These are phyloP conservation scores for Andrena camellia DNA, from an alignment of 2,888 invertebrate genomes.

Conservation along the genomic window DNA sequence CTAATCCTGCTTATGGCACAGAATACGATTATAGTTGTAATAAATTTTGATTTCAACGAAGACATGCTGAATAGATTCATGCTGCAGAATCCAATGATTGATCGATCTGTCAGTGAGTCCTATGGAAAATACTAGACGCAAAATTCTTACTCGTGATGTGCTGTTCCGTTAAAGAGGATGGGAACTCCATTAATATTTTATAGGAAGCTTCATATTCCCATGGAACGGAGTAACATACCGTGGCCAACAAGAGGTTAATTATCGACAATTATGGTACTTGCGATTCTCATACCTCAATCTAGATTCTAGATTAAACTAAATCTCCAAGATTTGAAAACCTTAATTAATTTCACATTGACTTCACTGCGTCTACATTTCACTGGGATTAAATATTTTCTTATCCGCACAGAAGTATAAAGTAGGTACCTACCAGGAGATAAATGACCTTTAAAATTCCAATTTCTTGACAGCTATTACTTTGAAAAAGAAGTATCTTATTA, in stretches of 20 bases:
- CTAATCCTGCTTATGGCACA: not conserved
- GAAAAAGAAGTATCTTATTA: too few relatives aligned
- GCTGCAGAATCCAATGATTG: not conserved
- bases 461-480: too few relatives aligned
- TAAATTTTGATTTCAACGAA: not conserved
- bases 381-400: too few relatives aligned
- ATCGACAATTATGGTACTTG: not conserved
- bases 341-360: not conserved
- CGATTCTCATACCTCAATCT: not conserved
- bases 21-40: not conserved
- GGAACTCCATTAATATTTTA: slow-evolving; percentile 1
- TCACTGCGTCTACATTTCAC: too few relatives aligned
- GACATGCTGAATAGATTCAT: not conserved
- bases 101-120: not conserved
- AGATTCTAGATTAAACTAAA: not conserved
- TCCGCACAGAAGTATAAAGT: too few relatives aligned
- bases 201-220: not conserved
- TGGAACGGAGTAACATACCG: not conserved
- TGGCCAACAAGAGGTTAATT: not conserved
- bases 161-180: not conserved
- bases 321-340: not conserved
- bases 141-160: not conserved
- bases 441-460: too few relatives aligned
- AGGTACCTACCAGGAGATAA: too few relatives aligned
- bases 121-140: not conserved